These are phyloP conservation scores for Excalfactoria chinensis DNA, from an alignment of 2,113 vertebrate genomes.

Conservation along the genomic window DNA sequence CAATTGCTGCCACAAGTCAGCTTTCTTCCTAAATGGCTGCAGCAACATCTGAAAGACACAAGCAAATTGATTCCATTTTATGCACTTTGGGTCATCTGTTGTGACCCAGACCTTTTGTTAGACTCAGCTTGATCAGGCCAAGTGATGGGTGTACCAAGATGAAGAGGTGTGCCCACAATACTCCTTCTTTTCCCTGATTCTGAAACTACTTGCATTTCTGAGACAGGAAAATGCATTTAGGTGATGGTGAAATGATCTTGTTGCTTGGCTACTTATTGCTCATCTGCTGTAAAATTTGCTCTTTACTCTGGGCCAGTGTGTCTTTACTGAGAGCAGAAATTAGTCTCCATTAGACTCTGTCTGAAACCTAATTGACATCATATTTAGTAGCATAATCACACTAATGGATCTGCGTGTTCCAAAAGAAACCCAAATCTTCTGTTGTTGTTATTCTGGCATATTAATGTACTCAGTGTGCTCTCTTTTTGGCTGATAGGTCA, in stretches of 20 bases:
- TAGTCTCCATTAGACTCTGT: conserved; percentile 62
- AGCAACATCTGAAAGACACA: neutral
- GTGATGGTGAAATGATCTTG: conserved; percentile 46
- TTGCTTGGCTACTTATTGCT: conserved; percentile 69
- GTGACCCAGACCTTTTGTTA: neutral
- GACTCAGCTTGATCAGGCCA: neutral
- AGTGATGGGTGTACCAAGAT: neutral
- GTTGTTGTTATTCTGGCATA: conserved; percentile 36
- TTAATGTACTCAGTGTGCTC: neutral
- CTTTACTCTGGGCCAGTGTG: neutral
- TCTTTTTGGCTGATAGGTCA: conserved; percentile 27
- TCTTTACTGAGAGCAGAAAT: conserved; percentile 47
- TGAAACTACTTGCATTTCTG: conserved; percentile 43
- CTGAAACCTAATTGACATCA: conserved; percentile 46
- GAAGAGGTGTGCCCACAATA: too few relatives aligned
- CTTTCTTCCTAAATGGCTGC: neutral
- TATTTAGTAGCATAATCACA: conserved; percentile 48
- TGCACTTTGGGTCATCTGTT: neutral
- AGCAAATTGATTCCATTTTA: rapidly evolving
- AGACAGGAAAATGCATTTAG: conserved; percentile 25
- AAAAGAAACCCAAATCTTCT: neutral
- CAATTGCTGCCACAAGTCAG: neutral
- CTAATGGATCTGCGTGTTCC: conserved; percentile 53
- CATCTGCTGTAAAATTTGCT: conserved; percentile 53
- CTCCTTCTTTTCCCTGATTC: conserved; percentile 11